These are phyloP conservation scores for Chamaea fasciata DNA, from an alignment of 2,113 vertebrate genomes.

Conservation along the genomic window DNA sequence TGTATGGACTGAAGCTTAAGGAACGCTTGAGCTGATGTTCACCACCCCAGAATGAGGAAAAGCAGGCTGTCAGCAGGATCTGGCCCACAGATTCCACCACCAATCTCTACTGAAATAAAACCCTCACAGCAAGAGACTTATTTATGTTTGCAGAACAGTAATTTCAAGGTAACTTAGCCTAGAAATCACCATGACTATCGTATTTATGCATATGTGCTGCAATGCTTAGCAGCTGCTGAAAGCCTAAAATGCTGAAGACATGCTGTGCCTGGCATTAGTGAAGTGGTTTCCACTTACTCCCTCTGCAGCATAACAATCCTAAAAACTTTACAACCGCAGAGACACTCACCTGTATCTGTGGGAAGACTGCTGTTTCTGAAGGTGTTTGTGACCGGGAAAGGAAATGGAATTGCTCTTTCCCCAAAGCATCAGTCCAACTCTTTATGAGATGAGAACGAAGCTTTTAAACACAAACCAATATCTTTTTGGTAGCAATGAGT, in stretches of 20 bases:
- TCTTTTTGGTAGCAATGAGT: not conserved
- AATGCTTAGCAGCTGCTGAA: not conserved
- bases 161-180: slow-evolving; percentile 42
- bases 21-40: not conserved
- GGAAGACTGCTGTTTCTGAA: not conserved
- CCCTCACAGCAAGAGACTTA: not conserved
- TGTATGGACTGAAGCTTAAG: not conserved
- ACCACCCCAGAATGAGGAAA: not conserved
- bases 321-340: not conserved
- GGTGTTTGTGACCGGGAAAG: not conserved
- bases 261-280: not conserved
- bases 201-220: not conserved
- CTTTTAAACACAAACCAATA: not conserved
- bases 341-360: not conserved
- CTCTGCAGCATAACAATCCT: not conserved
- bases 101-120: not conserved
- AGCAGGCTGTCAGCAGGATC: not conserved
- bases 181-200: slow-evolving; percentile 46
- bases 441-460: not conserved
- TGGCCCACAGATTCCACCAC: not conserved
- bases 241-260: not conserved
- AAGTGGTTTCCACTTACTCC: not conserved
- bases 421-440: not conserved
- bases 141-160: not conserved
- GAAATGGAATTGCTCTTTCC: not conserved